phyloP scores from a whole-genome alignment of 2,797 vertebrate species.

The Apogon talboti region DNA sequence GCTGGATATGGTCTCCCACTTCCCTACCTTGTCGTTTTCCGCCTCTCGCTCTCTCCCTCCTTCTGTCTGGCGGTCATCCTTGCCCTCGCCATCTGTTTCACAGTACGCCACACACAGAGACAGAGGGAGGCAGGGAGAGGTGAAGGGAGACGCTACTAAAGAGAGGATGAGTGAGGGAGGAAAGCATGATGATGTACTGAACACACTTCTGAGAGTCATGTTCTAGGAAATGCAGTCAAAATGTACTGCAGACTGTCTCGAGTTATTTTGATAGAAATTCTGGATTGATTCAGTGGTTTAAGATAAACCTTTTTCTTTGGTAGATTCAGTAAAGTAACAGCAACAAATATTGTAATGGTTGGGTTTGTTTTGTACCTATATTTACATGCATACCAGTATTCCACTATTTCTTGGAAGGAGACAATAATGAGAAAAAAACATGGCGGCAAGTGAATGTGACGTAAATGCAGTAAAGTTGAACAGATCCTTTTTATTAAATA shows the following conservation, averaged over 20 bases:
- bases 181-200: conserved; percentile 27
- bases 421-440: no score
- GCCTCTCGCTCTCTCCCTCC: conserved; percentile 58
- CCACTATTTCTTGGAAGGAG: no score
- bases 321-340: no score
- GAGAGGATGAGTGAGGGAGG: conserved; percentile 33
- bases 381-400: no score
- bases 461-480: no score
- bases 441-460: no score
- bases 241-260: neutral
- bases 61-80: conserved; percentile 72
- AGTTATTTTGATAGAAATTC: neutral
- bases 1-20: conserved; percentile 59
- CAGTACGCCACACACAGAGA: conserved; percentile 56
- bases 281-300: neutral
- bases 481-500: no score
- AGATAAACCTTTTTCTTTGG: no score
- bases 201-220: conserved; percentile 18
- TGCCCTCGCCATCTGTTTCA: conserved; percentile 81
- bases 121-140: conserved; percentile 32
- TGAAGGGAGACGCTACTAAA: conserved; percentile 16
- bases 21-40: conserved; percentile 53
- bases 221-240: neutral
- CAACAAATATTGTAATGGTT: no score
- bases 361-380: no score